These are phyloP conservation scores for Diceros bicornis DNA, from an alignment of 2,797 vertebrate genomes.

Conservation along the genomic window DNA sequence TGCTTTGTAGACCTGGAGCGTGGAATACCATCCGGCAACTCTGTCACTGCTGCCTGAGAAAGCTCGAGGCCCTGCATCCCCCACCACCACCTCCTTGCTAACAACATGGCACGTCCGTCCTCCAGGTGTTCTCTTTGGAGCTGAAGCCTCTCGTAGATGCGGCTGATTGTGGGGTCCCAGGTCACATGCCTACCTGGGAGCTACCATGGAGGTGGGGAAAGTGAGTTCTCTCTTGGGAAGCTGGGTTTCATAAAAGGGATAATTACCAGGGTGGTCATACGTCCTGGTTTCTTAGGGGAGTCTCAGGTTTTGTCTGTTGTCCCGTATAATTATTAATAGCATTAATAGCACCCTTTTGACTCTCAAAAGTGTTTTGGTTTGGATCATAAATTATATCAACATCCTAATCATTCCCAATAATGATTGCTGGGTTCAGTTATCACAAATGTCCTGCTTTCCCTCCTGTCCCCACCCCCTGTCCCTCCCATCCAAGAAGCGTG, in stretches of 20 bases:
- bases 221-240: neutral
- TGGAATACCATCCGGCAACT: neutral
- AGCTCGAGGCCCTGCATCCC: neutral
- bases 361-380: constrained; percentile 1
- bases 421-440: neutral
- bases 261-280: neutral
- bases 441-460: neutral
- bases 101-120: accelerated
- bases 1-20: neutral
- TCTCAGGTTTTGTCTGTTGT: neutral
- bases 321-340: neutral
- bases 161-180: neutral
- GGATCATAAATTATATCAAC: constrained; percentile 61
- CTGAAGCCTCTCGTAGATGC: neutral
- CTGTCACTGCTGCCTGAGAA: neutral
- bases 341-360: neutral
- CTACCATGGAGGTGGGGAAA: neutral
- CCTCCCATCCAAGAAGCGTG: neutral
- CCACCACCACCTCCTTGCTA: neutral
- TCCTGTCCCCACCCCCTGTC: neutral
- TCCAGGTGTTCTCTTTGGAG: neutral
- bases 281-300: neutral
- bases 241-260: neutral
- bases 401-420: constrained; percentile 1
- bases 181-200: neutral